Evolutionary conservation across 1,140 invertebrate species (phyloP).

Genomic region (Caenorhabditis inopinata): DNA sequence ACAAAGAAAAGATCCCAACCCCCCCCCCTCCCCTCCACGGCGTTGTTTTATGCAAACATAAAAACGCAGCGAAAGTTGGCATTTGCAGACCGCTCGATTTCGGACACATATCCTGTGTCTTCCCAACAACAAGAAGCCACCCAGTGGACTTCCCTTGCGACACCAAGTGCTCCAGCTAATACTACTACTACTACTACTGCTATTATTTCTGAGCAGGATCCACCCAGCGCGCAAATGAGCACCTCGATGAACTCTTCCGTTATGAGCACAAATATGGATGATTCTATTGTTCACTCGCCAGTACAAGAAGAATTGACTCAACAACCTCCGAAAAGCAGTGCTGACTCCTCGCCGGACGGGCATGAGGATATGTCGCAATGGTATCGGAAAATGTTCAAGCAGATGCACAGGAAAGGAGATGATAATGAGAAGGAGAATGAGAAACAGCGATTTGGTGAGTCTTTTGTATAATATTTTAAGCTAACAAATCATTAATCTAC

Average conservation of each 20-base stretch:
- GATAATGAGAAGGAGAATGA: not conserved
- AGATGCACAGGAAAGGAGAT: conserved; percentile 40
- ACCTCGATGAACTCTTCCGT: not conserved
- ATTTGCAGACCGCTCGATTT: conserved; percentile 25
- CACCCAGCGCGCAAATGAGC: not conserved
- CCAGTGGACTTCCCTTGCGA: too few species aligned
- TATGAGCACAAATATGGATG: conserved; percentile 15
- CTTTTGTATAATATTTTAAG: not conserved
- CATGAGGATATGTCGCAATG: conserved; percentile 38
- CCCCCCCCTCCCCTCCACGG: not conserved
- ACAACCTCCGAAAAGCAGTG: too few species aligned
- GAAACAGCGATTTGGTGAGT: not conserved
- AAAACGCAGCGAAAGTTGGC: conserved; percentile 6
- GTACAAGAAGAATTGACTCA: not conserved
- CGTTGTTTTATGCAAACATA: conserved; percentile 27
- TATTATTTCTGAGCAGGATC: too few species aligned
- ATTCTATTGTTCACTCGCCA: not conserved
- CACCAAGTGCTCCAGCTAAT: not conserved
- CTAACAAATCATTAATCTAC: too few species aligned
- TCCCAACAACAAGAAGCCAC: not conserved
- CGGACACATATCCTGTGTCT: conserved; percentile 27
- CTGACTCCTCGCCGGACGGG: not conserved
- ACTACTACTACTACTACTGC: not conserved
- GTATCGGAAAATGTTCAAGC: conserved; percentile 47
- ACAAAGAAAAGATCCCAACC: not conserved